These are phyloP conservation scores for Felis catus DNA, from an alignment of 2,113 vertebrate species.

Conservation along the genomic window F.catus_Fca126_mat1.0 CM031420.1:120648001-120648500, in stretches of 20 bases:
- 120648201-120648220: neutral
- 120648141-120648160: neutral
- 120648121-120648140: neutral
- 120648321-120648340: neutral
- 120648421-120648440: neutral
- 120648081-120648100: neutral
- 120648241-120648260: neutral
- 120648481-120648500: neutral
- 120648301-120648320: neutral
- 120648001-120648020: neutral
- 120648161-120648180: neutral
- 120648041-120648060: neutral
- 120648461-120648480: neutral
- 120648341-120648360: neutral
- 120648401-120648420: neutral
- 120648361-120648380: neutral
- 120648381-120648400: neutral
- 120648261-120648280: neutral
- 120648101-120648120: neutral
- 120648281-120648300: neutral
- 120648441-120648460: neutral
- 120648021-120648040: neutral
- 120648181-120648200: neutral
- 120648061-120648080: neutral
- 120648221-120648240: neutral